Base-by-base conservation (phyloP, 2,113 vertebrate species). In the Tiliqua scincoides region DNA sequence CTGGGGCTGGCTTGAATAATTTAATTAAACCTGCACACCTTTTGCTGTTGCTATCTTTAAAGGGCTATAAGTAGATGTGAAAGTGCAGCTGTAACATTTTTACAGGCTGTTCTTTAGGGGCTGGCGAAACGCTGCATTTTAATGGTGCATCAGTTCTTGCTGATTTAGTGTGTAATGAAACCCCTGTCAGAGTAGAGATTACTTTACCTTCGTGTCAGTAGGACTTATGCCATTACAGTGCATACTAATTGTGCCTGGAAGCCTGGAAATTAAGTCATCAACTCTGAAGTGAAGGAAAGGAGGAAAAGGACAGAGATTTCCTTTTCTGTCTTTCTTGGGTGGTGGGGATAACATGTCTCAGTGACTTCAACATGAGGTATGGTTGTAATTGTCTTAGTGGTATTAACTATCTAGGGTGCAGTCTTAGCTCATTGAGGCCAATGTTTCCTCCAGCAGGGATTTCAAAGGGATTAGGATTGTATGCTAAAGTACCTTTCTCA, bases 1-100 rank as follows among this genome's bases (percentile, higher is more conserved):
- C 2, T 87, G 32, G 14, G 77, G 8, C 68, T 81, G 59, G 54
- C 30, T 87, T 35, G 9, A 61, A 75, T 83, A 73, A 30, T 93
- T 93, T 88, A 85, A 91, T 91, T 86, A 89, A 91, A 89, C 70
- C 32, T 76, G 30, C 90, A 86, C 92, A 87, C 35, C 85, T 40
- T 75, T 75, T 76, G 78, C 92, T 83, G 27, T 82, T 92, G 84
- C 79, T 18, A 52, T 82, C 37, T 48, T 94, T 92, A 90, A 88
- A 84, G 35, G 52, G 91, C 37, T 86, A 59, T 70, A 89, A 88
- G 63, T 73, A 85, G 83, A 89, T 88, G 85, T 85, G 89, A 93
- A 90, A 91, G 84, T 54, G 68, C 87, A 94, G 83, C 65, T 88
- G 75, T 81, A 87, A 90, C 85, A 88, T 40, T 87, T 94, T 93